phyloP scores from a whole-genome alignment of 2,888 invertebrate species.

The Megastigmus dorsalis region DNA sequence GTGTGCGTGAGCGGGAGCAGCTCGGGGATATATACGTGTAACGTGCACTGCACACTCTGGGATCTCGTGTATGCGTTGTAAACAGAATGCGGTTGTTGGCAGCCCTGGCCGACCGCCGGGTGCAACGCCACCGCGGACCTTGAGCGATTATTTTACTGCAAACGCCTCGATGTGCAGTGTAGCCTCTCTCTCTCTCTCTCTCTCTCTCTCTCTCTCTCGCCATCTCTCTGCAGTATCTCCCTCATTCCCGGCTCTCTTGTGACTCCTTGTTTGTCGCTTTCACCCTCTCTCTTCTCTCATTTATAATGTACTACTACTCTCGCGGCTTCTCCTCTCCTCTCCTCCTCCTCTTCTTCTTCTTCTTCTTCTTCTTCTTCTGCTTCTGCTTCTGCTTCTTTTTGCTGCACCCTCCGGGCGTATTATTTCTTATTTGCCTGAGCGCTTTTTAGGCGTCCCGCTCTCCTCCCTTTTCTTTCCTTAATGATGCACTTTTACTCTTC shows the following conservation, averaged over 20 bases:
- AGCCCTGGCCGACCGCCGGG: conserved; percentile 67
- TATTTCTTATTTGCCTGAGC: conserved; percentile 28
- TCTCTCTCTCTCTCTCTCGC: conserved; percentile 46
- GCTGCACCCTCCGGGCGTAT: neutral
- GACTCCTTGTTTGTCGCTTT: conserved; percentile 52
- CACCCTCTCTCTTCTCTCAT: conserved; percentile 40
- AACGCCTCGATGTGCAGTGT: conserved; percentile 57
- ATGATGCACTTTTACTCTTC: conserved; percentile 52
- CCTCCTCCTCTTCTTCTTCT: conserved; percentile 59
- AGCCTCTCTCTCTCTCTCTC: conserved; percentile 47
- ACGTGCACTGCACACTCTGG: neutral
- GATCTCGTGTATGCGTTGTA: conserved; percentile 63
- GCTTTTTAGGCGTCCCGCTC: conserved; percentile 25
- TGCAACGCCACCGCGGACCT: conserved; percentile 74
- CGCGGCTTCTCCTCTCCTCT: conserved; percentile 22
- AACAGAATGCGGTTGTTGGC: conserved; percentile 69
- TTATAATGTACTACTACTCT: conserved; percentile 33
- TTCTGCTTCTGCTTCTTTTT: neutral
- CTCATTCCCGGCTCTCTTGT: no score
- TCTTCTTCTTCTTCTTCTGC: conserved; percentile 52
- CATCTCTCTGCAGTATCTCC: no score
- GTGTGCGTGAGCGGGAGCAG: no score
- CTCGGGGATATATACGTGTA: neutral
- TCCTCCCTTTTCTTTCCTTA: conserved; percentile 43
- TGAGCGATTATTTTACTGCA: conserved; percentile 74